Conservation (phyloP, 1,140 invertebrate genomes). For the Drepana arcuata region DNA sequence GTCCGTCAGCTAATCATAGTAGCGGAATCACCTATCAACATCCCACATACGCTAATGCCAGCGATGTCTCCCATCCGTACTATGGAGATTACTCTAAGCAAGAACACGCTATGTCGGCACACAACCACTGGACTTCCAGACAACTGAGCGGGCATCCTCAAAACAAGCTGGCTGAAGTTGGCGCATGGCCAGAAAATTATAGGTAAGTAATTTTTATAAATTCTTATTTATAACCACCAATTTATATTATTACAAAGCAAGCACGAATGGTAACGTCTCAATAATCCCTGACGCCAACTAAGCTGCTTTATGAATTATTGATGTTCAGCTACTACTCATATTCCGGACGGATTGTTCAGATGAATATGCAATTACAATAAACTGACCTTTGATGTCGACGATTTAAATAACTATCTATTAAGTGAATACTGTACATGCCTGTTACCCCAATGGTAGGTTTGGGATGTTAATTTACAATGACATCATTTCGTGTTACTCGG, state of each 20-base stretch:
- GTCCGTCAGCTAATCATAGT: conserved; percentile 44
- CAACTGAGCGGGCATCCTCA: conserved; percentile 54
- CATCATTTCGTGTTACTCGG: conserved; percentile 22
- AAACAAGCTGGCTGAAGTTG: conserved; percentile 64
- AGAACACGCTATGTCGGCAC: conserved; percentile 56
- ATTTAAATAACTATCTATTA: conserved; percentile 37
- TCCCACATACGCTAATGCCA: conserved; percentile 45
- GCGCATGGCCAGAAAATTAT: conserved; percentile 70
- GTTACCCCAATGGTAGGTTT: conserved; percentile 29
- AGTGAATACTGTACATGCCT: conserved; percentile 13
- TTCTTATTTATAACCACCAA: conserved; percentile 5
- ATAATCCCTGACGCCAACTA: conserved; percentile 36
- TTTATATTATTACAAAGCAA: conserved; percentile 7
- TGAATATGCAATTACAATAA: conserved; percentile 48
- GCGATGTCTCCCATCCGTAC: conserved; percentile 53
- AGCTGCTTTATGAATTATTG: conserved; percentile 55
- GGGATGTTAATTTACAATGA: conserved; percentile 24
- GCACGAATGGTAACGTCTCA: conserved; percentile 24
- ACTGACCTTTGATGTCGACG: conserved; percentile 27
- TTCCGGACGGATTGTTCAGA: conserved; percentile 29
- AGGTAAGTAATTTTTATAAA: conserved; percentile 48
- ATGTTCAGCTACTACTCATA: conserved; percentile 42
- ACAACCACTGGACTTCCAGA: conserved; percentile 61
- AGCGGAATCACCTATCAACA: conserved; percentile 53
- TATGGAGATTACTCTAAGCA: conserved; percentile 62